Evolutionary conservation across 2,797 vertebrate species (phyloP), one percentile per base, ranked within the genome.

Genomic region (Pteropus rufus): DNA sequence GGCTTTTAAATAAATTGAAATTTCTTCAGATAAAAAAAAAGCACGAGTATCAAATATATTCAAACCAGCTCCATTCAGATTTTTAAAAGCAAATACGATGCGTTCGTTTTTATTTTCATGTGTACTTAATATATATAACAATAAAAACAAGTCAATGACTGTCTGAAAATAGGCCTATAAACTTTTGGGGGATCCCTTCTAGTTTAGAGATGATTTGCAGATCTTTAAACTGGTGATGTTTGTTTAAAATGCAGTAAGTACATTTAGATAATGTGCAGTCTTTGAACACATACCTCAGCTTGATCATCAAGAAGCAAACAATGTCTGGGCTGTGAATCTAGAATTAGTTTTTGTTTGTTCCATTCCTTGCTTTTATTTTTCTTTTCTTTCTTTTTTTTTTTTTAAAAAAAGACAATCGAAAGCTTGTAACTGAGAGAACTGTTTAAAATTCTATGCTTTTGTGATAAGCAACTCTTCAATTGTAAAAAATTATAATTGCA

Each of bases 1-100:
- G 85, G 98, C 98, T 98, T 98, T 98, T 98, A 98, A 98, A 98
- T 98, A 98, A 98, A 98, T 98, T 97, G 98, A 97, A 98, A 98
- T 98, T 98, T 98, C 98, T 98, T 96, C 95, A 95, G 97, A 98
- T 98, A 92, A 98, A 97, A 97, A 79, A 72, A 79, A 97, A 97
- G 92, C 93, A 52, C 97, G 95, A 87, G 88, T 84, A 97, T 96
- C 97, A 96, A 97, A 98, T 95, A 94, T 83, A 79, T 89, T 46
- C 97, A 97, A 96, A 96, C 83, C 90, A 65, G 9, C 97, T 97
- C 97, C 96, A 94, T 98, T 98, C 95, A 93, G 98, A 98, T 98
- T 98, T 98, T 97, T 96, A 88, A 92, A 96, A 91, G 54, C 79
- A 95, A 98, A 96, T 94, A 97, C 16, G 76, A 64, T 4, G 96